Evolutionary conservation across 2,888 invertebrate genomes (phyloP).

Genomic region (Ernsta delagoae): DNA sequence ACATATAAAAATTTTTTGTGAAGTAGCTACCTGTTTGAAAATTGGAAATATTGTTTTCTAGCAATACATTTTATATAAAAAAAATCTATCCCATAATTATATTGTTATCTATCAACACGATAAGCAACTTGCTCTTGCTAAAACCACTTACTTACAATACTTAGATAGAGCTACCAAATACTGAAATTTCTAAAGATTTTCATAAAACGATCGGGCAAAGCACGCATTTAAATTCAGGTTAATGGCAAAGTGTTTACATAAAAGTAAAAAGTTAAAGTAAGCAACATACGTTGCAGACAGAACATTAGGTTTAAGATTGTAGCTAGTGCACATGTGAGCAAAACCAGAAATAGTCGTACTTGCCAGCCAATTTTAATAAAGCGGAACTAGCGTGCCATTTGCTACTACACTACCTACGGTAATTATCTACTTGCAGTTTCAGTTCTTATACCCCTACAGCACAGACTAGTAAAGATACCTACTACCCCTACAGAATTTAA

Average conservation of each 20-base stretch:
- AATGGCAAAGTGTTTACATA: conserved; percentile 12
- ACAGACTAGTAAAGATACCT: too few relatives aligned
- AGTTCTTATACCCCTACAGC: neutral
- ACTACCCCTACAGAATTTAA: neutral
- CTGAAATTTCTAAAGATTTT: neutral
- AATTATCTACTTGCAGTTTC: conserved; percentile 7
- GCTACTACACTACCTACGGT: neutral
- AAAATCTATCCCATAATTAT: too few relatives aligned
- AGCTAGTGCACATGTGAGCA: conserved; percentile 16
- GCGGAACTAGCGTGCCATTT: conserved; percentile 1
- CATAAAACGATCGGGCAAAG: neutral
- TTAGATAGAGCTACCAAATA: too few relatives aligned
- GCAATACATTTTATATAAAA: too few relatives aligned
- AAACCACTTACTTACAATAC: too few relatives aligned
- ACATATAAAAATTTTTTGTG: too few relatives aligned
- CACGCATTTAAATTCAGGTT: conserved; percentile 21
- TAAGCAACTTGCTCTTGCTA: too few relatives aligned
- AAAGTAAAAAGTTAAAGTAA: conserved; percentile 13
- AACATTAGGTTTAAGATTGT: conserved; percentile 1
- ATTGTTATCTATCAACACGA: too few relatives aligned
- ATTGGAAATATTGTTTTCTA: too few relatives aligned
- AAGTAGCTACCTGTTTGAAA: too few relatives aligned
- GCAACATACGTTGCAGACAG: neutral
- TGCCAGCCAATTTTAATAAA: conserved; percentile 13
- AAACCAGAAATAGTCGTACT: conserved; percentile 13